phyloP scores from a whole-genome alignment of 1,140 invertebrate genomes.

The Drosophila bipectinata region DNA sequence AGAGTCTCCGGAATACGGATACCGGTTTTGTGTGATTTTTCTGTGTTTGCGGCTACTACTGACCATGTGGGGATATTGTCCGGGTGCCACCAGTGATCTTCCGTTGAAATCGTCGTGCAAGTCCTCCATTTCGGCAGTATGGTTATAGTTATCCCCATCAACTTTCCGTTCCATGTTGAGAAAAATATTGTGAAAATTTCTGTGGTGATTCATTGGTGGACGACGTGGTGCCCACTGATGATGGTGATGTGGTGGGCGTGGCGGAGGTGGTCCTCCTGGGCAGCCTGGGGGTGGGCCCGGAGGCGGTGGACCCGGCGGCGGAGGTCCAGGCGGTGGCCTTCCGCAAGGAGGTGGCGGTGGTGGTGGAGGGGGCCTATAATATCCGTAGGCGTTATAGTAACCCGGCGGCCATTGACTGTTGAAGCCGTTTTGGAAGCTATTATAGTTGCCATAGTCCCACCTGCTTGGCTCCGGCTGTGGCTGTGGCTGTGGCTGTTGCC shows the following conservation, averaged over 20 bases:
- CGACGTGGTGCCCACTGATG: constrained; percentile 22
- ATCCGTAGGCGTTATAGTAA: constrained; percentile 42
- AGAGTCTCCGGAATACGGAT: constrained; percentile 30
- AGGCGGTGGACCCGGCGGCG: constrained; percentile 30
- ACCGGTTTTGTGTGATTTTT: constrained; percentile 35
- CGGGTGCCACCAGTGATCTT: constrained; percentile 61
- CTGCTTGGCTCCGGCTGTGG: constrained; percentile 34
- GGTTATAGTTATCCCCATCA: constrained; percentile 38
- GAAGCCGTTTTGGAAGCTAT: constrained; percentile 19
- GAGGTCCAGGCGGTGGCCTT: constrained; percentile 21
- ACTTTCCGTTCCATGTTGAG: constrained; percentile 37
- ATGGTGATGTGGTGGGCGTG: not conserved
- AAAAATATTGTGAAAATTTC: constrained; percentile 49
- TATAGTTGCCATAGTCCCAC: constrained; percentile 32
- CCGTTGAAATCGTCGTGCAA: constrained; percentile 66
- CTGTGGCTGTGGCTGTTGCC: constrained; percentile 6
- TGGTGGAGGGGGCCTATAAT: constrained; percentile 48
- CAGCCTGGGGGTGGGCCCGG: constrained; percentile 33
- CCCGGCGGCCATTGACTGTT: constrained; percentile 33
- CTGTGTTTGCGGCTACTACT: constrained; percentile 21
- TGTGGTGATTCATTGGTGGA: constrained; percentile 30
- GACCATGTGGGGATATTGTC: constrained; percentile 70
- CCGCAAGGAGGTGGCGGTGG: constrained; percentile 38
- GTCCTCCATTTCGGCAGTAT: constrained; percentile 46
- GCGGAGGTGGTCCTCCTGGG: constrained; percentile 12